phyloP scores from a whole-genome alignment of 2,888 invertebrate genomes.

The Brachynemurus nebulosus region DNA sequence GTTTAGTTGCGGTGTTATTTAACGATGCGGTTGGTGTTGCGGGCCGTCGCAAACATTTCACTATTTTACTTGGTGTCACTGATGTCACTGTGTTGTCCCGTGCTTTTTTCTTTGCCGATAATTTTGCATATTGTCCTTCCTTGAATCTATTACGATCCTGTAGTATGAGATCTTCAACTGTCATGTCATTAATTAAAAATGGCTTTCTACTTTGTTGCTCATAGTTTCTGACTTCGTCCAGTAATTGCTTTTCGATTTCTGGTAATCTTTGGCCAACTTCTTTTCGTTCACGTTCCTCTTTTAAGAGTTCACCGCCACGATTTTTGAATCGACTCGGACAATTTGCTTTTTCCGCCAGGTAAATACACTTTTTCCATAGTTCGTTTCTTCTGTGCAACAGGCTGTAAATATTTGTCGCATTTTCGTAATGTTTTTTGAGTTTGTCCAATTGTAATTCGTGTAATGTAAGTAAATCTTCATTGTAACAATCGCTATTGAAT shows the following conservation, averaged over 20 bases:
- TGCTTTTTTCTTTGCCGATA: constrained; percentile 38
- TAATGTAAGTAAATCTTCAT: constrained; percentile 62
- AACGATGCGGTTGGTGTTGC: too few relatives aligned
- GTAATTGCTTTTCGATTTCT: constrained; percentile 54
- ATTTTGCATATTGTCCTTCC: constrained; percentile 37
- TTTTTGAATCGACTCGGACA: constrained; percentile 75
- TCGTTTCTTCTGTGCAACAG: constrained; percentile 49
- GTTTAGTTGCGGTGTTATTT: too few relatives aligned
- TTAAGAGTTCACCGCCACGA: constrained; percentile 71
- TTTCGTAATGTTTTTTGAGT: constrained; percentile 47
- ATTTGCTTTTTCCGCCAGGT: constrained; percentile 59
- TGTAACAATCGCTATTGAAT: constrained; percentile 52
- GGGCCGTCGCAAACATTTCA: too few relatives aligned
- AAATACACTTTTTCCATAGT: constrained; percentile 61
- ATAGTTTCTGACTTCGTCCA: constrained; percentile 38
- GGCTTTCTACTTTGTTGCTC: constrained; percentile 36
- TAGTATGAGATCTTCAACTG: constrained; percentile 44
- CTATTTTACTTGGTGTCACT: too few relatives aligned
- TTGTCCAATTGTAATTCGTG: constrained; percentile 67
- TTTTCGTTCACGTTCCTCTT: constrained; percentile 80
- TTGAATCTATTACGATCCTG: constrained; percentile 47
- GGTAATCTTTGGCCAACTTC: constrained; percentile 55
- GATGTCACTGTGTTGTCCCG: constrained; percentile 20
- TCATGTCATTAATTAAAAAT: constrained; percentile 49
- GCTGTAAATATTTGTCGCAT: constrained; percentile 51